A percentile compares a stretch with the other conserved stretches of the same genome.
phyloP scores from a whole-genome alignment of 2,888 invertebrate genomes.

The Hydroisotoma schaefferi region DNA sequence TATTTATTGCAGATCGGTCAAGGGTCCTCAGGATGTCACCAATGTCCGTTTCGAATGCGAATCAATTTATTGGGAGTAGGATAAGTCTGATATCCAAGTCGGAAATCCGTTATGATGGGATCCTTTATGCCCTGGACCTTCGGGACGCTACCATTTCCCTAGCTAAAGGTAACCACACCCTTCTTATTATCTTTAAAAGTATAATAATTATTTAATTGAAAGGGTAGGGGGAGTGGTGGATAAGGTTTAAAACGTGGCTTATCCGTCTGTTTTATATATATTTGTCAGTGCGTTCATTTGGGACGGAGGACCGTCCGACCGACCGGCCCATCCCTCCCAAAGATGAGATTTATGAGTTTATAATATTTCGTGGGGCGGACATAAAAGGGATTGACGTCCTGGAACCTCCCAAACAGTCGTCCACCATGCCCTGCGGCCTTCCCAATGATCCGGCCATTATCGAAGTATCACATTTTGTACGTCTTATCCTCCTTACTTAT shows the following conservation, averaged over 20 bases:
- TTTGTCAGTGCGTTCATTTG: conserved; percentile 94
- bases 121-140: conserved; percentile 98
- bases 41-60: conserved; percentile 59
- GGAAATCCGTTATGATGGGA: conserved; percentile 98
- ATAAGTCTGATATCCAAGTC: conserved; percentile 99
- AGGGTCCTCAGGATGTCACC: no score
- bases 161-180: conserved; percentile 83
- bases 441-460: conserved; percentile 99
- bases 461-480: conserved; percentile 57
- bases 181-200: neutral
- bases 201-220: no score
- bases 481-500: no score
- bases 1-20: no score
- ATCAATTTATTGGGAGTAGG: conserved; percentile 98
- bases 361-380: conserved; percentile 94
- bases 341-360: conserved; percentile 98
- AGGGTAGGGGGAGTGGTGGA: no score
- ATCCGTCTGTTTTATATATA: no score
- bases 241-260: no score
- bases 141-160: conserved; percentile 99
- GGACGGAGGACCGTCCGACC: conserved; percentile 96
- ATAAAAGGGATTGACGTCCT: conserved; percentile 96
- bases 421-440: conserved; percentile 54
- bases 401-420: conserved; percentile 76
- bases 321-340: conserved; percentile 93